Evolutionary conservation across 2,113 vertebrate genomes (phyloP).

Genomic region (Mormoops blainvillei): DNA sequence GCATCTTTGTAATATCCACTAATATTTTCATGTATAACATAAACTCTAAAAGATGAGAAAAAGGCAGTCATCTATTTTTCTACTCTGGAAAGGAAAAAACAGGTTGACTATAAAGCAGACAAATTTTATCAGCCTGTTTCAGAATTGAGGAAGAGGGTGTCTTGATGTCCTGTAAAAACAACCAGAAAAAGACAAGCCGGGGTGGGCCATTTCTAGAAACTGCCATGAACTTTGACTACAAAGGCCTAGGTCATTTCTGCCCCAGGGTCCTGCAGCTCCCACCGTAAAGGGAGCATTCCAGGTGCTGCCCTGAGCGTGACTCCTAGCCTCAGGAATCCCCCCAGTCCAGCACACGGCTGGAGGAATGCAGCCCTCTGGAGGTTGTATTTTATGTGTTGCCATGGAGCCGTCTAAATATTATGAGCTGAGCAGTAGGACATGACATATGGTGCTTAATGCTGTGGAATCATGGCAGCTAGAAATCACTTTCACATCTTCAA

Average conservation of each 20-base stretch:
- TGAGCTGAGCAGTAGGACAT: not conserved
- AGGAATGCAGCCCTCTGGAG: slow-evolving; percentile 57
- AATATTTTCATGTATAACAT: not conserved
- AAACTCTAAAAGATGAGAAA: not conserved
- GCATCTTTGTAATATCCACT: not conserved
- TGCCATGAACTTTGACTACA: not conserved
- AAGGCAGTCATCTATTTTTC: not conserved
- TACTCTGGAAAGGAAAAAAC: not conserved
- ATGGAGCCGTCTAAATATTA: slow-evolving; percentile 79
- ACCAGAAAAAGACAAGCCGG: not conserved
- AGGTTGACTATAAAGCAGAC: not conserved
- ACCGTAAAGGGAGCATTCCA: not conserved
- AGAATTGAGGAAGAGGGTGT: not conserved
- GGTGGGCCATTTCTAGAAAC: not conserved
- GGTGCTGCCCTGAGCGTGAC: not conserved
- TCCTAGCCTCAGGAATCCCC: slow-evolving; percentile 27
- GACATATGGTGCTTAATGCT: slow-evolving; percentile 16
- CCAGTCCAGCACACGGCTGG: not conserved
- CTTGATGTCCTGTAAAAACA: not conserved
- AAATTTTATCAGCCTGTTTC: not conserved
- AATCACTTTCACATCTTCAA: slow-evolving; percentile 48
- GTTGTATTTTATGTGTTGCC: slow-evolving; percentile 69
- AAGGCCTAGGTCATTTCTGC: not conserved
- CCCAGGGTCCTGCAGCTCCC: not conserved
- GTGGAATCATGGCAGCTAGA: slow-evolving; percentile 58